Evolutionary conservation across 2,113 vertebrate species (phyloP).

Genomic region (Percina caprodes): DNA sequence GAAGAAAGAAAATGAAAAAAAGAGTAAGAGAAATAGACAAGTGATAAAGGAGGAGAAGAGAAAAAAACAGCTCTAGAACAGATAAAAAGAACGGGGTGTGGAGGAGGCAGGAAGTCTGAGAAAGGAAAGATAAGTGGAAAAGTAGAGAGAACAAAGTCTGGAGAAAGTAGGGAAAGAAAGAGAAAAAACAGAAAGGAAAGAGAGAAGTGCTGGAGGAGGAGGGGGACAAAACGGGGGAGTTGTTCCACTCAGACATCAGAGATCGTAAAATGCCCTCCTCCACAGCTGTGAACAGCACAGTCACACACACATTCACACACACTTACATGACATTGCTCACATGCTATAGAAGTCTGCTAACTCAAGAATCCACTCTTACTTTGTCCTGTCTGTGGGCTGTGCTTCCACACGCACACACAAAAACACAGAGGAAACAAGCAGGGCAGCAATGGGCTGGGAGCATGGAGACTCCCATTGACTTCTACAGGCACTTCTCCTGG

Average conservation of each 20-base stretch:
- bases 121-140: background rate
- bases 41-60: background rate
- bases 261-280: slow-evolving; percentile 60
- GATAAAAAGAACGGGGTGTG: background rate
- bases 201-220: slow-evolving; percentile 1
- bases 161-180: background rate
- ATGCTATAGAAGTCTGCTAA: slow-evolving; percentile 36
- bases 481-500: slow-evolving; percentile 97
- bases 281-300: slow-evolving; percentile 63
- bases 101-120: background rate
- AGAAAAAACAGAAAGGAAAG: background rate
- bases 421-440: slow-evolving; percentile 13
- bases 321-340: slow-evolving; percentile 14
- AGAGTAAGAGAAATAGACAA: background rate
- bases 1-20: background rate
- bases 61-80: background rate
- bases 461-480: slow-evolving; percentile 97
- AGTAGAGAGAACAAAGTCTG: background rate
- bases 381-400: background rate
- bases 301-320: slow-evolving; percentile 42
- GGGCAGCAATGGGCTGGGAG: slow-evolving; percentile 91
- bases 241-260: slow-evolving; percentile 43
- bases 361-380: slow-evolving; percentile 15
- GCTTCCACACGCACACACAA: slow-evolving; percentile 7
- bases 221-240: slow-evolving; percentile 3